These are phyloP conservation scores for Galaxias olidus DNA, from an alignment of 2,797 vertebrate species.

Conservation along the genomic window DNA sequence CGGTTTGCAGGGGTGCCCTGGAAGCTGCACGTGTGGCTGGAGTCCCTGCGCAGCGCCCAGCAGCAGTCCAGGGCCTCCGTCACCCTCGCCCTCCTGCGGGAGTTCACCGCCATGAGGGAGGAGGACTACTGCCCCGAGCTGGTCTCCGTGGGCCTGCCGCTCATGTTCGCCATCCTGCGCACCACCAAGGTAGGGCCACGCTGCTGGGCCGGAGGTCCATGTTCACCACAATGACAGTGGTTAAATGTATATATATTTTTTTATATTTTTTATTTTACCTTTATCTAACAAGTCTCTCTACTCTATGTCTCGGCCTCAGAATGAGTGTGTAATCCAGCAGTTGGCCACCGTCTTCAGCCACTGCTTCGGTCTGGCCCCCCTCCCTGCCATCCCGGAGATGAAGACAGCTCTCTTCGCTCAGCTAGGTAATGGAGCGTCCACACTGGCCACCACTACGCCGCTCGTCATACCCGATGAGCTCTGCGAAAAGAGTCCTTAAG, in stretches of 20 bases:
- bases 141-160: conserved; percentile 83
- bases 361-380: conserved; percentile 89
- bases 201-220: too few species aligned
- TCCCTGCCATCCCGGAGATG: conserved; percentile 84
- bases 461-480: too few species aligned
- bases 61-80: conserved; percentile 86
- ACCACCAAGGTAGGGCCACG: conserved; percentile 82
- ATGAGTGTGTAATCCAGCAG: conserved; percentile 88
- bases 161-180: conserved; percentile 90
- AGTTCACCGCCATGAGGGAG: conserved; percentile 89
- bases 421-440: conserved; percentile 54
- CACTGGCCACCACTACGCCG: too few species aligned
- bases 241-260: too few species aligned
- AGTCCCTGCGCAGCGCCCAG: conserved; percentile 89
- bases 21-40: conserved; percentile 96
- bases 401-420: conserved; percentile 87
- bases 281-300: too few species aligned
- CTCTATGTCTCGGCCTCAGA: conserved; percentile 69
- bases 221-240: too few species aligned
- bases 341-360: conserved; percentile 88
- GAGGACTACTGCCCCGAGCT: conserved; percentile 94
- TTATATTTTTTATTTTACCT: too few species aligned
- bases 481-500: too few species aligned
- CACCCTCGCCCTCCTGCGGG: conserved; percentile 85
- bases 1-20: conserved; percentile 85